Evolutionary conservation across 2,113 vertebrate genomes (phyloP).

Genomic region (Mohoua ochrocephala): DNA sequence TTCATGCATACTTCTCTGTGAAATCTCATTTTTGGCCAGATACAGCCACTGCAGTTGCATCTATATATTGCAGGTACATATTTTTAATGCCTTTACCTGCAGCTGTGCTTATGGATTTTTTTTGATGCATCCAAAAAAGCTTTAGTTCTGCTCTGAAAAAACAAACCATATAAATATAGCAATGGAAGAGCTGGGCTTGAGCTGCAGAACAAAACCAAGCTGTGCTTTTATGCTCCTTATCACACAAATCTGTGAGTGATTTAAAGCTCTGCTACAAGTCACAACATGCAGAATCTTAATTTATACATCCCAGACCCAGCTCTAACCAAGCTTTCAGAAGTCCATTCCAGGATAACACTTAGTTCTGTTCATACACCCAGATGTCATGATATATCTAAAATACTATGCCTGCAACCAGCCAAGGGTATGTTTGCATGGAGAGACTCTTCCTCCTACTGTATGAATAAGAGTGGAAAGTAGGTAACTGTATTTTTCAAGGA

Average conservation of each 20-base stretch:
- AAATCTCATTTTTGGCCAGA: background rate
- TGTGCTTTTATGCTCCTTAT: background rate
- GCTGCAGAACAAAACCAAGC: background rate
- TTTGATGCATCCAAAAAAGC: background rate
- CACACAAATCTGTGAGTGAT: background rate
- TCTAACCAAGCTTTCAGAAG: background rate
- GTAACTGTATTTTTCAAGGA: conserved; percentile 19
- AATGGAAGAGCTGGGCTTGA: background rate
- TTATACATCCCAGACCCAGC: background rate
- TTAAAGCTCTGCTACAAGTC: background rate
- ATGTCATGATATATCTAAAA: background rate
- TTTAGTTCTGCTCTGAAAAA: background rate
- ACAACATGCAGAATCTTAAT: background rate
- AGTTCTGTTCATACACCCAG: background rate
- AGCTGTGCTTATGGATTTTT: background rate
- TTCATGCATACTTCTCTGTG: background rate
- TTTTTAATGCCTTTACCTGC: background rate
- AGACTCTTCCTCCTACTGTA: conserved; percentile 30
- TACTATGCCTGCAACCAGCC: background rate
- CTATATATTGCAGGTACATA: background rate
- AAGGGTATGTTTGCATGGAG: background rate
- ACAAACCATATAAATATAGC: background rate
- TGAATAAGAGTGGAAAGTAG: conserved; percentile 15
- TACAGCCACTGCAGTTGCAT: background rate
- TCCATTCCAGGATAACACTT: background rate